phyloP scores from a whole-genome alignment of 2,888 invertebrate genomes.

The Pristionchus fissidentatus region DNA sequence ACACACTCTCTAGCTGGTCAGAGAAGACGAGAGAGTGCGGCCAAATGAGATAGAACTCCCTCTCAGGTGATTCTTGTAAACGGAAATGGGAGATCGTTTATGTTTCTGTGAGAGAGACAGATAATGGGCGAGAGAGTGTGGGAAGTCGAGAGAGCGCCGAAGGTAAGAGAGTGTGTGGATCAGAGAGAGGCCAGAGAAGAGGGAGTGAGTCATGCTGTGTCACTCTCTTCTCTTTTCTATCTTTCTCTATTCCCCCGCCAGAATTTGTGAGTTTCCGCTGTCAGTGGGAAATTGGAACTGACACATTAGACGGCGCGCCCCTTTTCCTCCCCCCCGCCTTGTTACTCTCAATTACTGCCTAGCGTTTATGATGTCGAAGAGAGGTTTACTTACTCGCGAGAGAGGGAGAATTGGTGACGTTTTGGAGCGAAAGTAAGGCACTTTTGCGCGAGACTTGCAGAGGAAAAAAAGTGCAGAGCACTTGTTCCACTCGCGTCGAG shows the following conservation, averaged over 20 bases:
- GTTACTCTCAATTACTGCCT: neutral
- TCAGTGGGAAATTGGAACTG: slow-evolving; percentile 1
- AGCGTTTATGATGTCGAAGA: too few species aligned
- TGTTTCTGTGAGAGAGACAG: neutral
- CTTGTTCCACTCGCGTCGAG: neutral
- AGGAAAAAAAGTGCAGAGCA: neutral
- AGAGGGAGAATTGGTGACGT: neutral
- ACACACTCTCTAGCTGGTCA: neutral
- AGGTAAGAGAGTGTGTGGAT: neutral
- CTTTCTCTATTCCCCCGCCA: neutral
- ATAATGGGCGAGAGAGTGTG: neutral
- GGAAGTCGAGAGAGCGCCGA: neutral
- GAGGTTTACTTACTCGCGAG: neutral
- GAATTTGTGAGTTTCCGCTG: slow-evolving; percentile 34
- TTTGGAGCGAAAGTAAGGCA: neutral
- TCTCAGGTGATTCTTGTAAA: neutral
- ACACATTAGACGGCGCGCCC: neutral
- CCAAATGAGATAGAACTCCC: neutral
- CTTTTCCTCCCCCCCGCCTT: neutral
- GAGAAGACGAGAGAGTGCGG: neutral
- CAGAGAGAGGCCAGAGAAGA: neutral
- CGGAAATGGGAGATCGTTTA: slow-evolving; percentile 40
- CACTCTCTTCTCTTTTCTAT: neutral
- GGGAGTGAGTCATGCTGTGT: slow-evolving; percentile 24
- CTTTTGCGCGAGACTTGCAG: neutral